Conservation (phyloP, 2,888 invertebrate species). For the Agapostemon virescens region DNA sequence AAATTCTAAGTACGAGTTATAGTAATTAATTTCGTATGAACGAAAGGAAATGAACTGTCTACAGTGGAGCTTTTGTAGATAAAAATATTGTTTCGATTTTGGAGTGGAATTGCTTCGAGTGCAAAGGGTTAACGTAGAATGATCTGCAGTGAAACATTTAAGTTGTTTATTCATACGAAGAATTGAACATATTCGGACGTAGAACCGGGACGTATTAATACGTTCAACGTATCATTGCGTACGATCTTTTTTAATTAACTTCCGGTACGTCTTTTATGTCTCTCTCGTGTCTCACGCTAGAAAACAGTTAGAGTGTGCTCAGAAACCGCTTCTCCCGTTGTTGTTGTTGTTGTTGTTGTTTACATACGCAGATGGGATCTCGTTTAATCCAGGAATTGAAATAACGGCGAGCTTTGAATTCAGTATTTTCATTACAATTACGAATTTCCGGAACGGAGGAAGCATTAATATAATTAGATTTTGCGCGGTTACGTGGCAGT, state of each 20-base stretch:
- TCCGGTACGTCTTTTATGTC: neutral
- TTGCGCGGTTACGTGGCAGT: conserved; percentile 18
- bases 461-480: conserved; percentile 43
- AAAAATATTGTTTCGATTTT: too few relatives aligned
- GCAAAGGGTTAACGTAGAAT: too few relatives aligned
- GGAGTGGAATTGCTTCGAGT: too few relatives aligned
- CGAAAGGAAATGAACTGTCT: too few relatives aligned
- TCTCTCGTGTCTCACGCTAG: neutral
- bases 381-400: conserved; percentile 42
- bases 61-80: too few relatives aligned
- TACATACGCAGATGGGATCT: conserved; percentile 6
- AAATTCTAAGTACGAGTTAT: too few relatives aligned
- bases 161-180: too few relatives aligned
- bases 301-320: neutral
- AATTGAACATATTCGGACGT: neutral
- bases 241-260: neutral
- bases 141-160: neutral
- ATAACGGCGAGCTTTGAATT: conserved; percentile 15
- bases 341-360: neutral
- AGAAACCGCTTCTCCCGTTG: neutral
- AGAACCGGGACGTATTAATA: too few relatives aligned
- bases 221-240: too few relatives aligned
- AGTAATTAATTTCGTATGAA: too few relatives aligned
- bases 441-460: conserved; percentile 8
- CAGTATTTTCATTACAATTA: conserved; percentile 15